phyloP scores from a whole-genome alignment of 2,888 invertebrate species.

The Tillus elongatus region DNA sequence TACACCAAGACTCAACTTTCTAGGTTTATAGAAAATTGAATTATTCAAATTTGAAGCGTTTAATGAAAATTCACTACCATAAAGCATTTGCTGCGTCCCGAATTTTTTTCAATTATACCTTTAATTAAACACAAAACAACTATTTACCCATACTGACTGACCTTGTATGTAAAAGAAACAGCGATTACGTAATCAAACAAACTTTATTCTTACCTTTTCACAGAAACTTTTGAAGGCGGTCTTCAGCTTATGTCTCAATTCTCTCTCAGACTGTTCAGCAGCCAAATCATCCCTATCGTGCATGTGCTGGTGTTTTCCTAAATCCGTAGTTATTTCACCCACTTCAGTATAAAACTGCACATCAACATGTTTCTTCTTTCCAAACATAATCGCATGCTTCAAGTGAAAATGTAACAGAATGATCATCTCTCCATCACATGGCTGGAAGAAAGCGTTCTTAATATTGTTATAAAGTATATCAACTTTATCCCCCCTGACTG shows the following conservation, averaged over 20 bases:
- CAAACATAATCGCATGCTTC: constrained; percentile 99
- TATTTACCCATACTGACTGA: too few relatives aligned
- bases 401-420: constrained; percentile 97
- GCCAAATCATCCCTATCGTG: constrained; percentile 98
- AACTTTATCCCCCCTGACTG: constrained; percentile 98
- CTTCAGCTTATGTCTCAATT: constrained; percentile 91
- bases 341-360: constrained; percentile 99
- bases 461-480: constrained; percentile 99
- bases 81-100: too few relatives aligned
- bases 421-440: constrained; percentile 98
- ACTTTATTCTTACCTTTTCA: constrained; percentile 71
- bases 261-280: constrained; percentile 96
- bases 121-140: too few relatives aligned
- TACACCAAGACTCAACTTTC: too few relatives aligned
- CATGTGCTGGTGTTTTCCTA: constrained; percentile 99
- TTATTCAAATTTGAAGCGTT: too few relatives aligned
- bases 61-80: too few relatives aligned
- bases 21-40: too few relatives aligned
- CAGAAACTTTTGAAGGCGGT: constrained; percentile 97
- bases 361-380: constrained; percentile 93
- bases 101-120: too few relatives aligned
- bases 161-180: too few relatives aligned
- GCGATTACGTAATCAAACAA: too few relatives aligned
- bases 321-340: constrained; percentile 97
- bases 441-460: constrained; percentile 98